These are phyloP conservation scores for Neotoma lepida DNA, from an alignment of 2,113 vertebrate species.

Conservation along the genomic window DNA sequence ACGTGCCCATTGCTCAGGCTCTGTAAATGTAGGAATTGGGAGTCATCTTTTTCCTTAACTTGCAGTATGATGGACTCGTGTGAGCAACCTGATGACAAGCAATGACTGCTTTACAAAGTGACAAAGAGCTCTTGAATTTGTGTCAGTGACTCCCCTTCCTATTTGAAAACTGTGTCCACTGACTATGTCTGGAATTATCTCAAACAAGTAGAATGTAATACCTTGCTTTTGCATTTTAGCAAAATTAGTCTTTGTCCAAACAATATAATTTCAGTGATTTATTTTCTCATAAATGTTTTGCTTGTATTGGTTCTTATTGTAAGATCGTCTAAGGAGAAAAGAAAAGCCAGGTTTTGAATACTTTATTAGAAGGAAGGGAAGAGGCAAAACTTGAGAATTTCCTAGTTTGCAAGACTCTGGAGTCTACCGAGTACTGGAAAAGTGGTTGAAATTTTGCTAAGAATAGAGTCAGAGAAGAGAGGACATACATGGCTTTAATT, in stretches of 20 bases:
- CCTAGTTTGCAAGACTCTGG: not conserved
- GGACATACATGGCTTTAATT: constrained; percentile 12
- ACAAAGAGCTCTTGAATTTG: not conserved
- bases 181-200: not conserved
- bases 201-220: not conserved
- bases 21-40: too few species aligned
- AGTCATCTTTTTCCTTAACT: not conserved
- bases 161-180: not conserved
- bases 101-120: not conserved
- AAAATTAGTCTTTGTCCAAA: constrained; percentile 32
- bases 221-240: not conserved
- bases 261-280: not conserved
- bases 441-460: constrained; percentile 18
- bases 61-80: not conserved
- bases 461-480: not conserved
- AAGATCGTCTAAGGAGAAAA: constrained; percentile 15
- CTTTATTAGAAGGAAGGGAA: constrained; percentile 10
- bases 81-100: not conserved
- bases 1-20: not conserved
- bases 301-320: constrained; percentile 36
- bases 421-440: not conserved
- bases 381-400: not conserved
- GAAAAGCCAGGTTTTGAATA: not conserved
- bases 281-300: constrained; percentile 12
- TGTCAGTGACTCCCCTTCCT: not conserved